A percentile compares a stretch with the other conserved stretches of the same genome.
Conservation (phyloP, 2,888 invertebrate genomes). For the Apamea monoglypha region DNA sequence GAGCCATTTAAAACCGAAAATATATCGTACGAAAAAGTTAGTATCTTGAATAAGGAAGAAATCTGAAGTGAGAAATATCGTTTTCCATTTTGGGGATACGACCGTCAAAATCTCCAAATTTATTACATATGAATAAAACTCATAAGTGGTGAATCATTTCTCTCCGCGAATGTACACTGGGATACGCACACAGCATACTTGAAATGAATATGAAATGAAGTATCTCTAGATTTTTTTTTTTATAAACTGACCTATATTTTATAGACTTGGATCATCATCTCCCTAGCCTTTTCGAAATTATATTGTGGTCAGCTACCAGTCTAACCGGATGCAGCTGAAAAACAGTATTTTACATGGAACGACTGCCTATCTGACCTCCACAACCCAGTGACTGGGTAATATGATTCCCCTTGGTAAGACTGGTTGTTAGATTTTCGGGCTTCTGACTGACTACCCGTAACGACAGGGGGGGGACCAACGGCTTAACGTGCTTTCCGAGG, state of each 20-base stretch:
- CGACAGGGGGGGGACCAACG: too few relatives aligned
- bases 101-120: slow-evolving; percentile 66
- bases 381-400: too few relatives aligned
- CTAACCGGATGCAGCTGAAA: too few relatives aligned
- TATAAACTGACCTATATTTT: slow-evolving; percentile 1
- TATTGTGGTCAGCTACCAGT: too few relatives aligned
- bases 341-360: too few relatives aligned
- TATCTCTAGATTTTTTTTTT: slow-evolving; percentile 24
- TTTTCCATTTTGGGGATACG: slow-evolving; percentile 61
- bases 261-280: not conserved
- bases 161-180: slow-evolving; percentile 48
- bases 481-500: too few relatives aligned
- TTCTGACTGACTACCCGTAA: too few relatives aligned
- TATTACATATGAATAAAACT: slow-evolving; percentile 66
- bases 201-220: slow-evolving; percentile 14
- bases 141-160: slow-evolving; percentile 65
- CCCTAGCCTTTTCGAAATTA: too few relatives aligned
- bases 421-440: too few relatives aligned
- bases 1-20: not conserved
- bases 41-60: slow-evolving; percentile 46
- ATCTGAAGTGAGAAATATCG: slow-evolving; percentile 60
- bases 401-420: too few relatives aligned
- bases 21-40: slow-evolving; percentile 33
- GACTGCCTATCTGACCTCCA: too few relatives aligned
- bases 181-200: slow-evolving; percentile 32